Base-by-base conservation (phyloP, 1,140 invertebrate species). In the Anoplophora glabripennis region DNA sequence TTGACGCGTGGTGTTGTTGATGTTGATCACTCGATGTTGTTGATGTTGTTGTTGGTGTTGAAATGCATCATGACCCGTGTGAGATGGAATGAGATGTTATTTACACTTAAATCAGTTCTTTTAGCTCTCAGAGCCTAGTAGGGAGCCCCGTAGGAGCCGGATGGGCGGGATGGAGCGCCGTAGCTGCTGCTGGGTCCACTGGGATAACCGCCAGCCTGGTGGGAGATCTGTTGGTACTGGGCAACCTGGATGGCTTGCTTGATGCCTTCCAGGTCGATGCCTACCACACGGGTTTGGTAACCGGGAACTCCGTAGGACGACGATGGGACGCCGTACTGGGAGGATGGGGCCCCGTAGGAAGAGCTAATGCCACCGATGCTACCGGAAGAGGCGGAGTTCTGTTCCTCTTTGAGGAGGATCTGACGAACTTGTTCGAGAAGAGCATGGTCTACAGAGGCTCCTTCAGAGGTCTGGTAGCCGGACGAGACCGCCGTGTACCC, bases 351-450 rank as follows among this genome's bases (percentile, higher is more conserved):
- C 21, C 80, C 81, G 63, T 81, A 81, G 64, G 78, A 76, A 14
- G 76, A 75, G 56, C 78, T 79, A n/a, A 69, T 67, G 48, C 66
- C 66, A 18, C 75, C 77, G 46, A 77, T 73, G 56, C 74, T 73
- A 12, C 75, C 74, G 42, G 77, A 75, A 21, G 79, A 80, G 21
- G 77, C 76, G 2, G 83, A 76, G 59, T 83, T 83, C 72, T 84
- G 81, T 76, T 92, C 89, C 73, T 91, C 88, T 70, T 87, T 89
- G 58, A 91, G 78, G 46, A 92, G 80, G 71, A 92, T 90, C 75
- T 90, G 84, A 65, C 88, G 85, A 66, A 92, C 86, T 74, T 91
- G 87, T 71, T 90, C 88, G 49, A 92, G 79, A 52, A 92, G 82
- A 58, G 85, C 83, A 38, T 82, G 82, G 76, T 92, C 89, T 44